phyloP scores from a whole-genome alignment of 2,113 vertebrate genomes.

The Noturus placidus region DNA sequence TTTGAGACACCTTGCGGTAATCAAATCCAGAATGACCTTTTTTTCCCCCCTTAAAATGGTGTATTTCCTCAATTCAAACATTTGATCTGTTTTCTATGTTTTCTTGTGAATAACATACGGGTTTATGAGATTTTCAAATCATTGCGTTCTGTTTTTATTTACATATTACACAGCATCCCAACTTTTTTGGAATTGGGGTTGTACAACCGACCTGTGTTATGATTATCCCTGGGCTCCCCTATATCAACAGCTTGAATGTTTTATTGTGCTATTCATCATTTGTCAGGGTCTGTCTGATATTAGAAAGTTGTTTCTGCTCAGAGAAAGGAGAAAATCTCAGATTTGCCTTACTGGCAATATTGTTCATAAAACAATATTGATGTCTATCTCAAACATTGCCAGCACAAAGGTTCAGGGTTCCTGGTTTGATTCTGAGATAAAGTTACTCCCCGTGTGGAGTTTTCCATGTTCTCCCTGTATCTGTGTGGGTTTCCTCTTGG shows the following conservation, averaged over 20 bases:
- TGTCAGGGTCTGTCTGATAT: constrained; percentile 3
- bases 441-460: neutral
- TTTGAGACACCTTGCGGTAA: too few species aligned
- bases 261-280: constrained; percentile 8
- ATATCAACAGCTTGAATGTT: neutral
- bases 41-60: too few species aligned
- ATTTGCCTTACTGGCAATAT: neutral
- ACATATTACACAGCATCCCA: too few species aligned
- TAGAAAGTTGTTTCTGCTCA: constrained; percentile 12
- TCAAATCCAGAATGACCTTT: too few species aligned
- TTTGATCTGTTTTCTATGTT: too few species aligned
- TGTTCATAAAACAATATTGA: constrained; percentile 23
- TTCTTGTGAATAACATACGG: too few species aligned
- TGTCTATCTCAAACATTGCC: neutral
- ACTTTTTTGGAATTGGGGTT: too few species aligned
- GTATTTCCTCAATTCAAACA: too few species aligned
- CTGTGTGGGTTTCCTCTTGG: neutral
- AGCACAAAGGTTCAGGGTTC: neutral
- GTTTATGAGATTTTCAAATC: too few species aligned
- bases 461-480: neutral
- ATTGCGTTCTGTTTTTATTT: too few species aligned
- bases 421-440: neutral
- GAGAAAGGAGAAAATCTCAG: constrained; percentile 5
- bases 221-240: neutral
- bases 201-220: neutral